Conservation (phyloP, 2,113 vertebrate genomes). For the Gambusia affinis region DNA sequence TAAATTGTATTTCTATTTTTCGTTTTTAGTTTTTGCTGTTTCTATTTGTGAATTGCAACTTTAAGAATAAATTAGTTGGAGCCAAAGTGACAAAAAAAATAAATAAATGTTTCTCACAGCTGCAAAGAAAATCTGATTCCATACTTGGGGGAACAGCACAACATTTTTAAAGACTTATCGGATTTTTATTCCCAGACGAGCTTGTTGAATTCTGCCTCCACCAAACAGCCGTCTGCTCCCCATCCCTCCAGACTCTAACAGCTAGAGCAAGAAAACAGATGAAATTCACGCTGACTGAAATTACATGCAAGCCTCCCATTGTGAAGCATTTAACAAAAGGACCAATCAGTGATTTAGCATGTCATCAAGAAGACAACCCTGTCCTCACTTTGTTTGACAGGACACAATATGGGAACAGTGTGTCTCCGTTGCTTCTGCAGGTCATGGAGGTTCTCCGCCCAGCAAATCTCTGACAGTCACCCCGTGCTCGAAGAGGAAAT, state of each 20-base stretch:
- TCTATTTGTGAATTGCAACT: no score
- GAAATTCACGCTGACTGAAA: conserved; percentile 35
- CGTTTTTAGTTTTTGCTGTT: no score
- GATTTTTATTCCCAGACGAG: neutral
- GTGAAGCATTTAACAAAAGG: conserved; percentile 75
- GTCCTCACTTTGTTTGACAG: conserved; percentile 80
- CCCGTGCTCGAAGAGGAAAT: conserved; percentile 62
- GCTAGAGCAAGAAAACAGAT: conserved; percentile 23
- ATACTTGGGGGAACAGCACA: no score
- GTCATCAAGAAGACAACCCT: conserved; percentile 80
- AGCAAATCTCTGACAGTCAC: conserved; percentile 74
- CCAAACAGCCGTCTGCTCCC: conserved; percentile 7
- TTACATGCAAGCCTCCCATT: conserved; percentile 63
- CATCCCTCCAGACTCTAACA: conserved; percentile 37
- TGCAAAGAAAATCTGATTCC: no score
- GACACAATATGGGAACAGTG: conserved; percentile 76
- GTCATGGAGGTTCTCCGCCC: conserved; percentile 70
- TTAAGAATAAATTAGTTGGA: no score
- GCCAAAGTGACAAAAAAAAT: no score
- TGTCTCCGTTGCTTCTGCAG: conserved; percentile 75
- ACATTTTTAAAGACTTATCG: no score
- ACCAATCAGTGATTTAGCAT: conserved; percentile 56
- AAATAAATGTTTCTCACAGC: no score
- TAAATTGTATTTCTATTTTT: neutral
- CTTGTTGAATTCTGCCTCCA: neutral